Conservation (phyloP, 64 coral and sea anemone genomes). For the Acropora yongei region DNA sequence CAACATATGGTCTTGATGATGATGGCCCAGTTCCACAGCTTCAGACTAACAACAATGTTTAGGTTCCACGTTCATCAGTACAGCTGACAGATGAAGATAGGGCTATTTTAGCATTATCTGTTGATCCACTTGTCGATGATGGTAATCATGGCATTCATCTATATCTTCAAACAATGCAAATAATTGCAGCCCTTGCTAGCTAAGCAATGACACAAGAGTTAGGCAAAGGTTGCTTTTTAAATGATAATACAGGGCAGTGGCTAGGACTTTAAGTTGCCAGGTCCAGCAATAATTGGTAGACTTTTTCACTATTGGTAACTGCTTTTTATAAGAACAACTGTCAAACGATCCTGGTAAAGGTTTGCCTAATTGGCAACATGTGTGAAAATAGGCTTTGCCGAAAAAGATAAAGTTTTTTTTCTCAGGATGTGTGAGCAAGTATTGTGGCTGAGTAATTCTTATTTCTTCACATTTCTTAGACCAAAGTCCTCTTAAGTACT, state of each 20-base stretch:
- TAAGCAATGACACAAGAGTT: conserved; percentile 19
- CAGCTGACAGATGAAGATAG: conserved; percentile 44
- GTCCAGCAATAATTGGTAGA: neutral
- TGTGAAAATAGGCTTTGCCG: neutral
- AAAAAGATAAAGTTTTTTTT: neutral
- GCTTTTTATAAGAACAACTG: neutral
- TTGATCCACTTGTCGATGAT: conserved; percentile 73
- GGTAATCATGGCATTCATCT: conserved; percentile 72
- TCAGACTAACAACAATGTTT: conserved; percentile 59
- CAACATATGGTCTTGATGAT: conserved; percentile 58
- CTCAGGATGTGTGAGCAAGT: neutral
- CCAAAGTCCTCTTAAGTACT: neutral
- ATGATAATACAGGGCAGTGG: neutral
- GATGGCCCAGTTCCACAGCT: conserved; percentile 59
- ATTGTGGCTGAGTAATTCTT: neutral
- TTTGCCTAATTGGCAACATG: neutral
- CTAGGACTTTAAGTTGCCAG: neutral
- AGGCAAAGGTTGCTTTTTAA: neutral
- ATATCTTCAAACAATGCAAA: conserved; percentile 54
- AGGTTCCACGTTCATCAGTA: conserved; percentile 59
- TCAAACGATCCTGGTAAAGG: neutral
- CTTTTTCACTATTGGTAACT: neutral
- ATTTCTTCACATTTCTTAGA: neutral
- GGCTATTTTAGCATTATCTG: conserved; percentile 37
- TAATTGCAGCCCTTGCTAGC: conserved; percentile 21